Conservation (phyloP, 2,888 invertebrate species). For the Adineta ricciae region DNA sequence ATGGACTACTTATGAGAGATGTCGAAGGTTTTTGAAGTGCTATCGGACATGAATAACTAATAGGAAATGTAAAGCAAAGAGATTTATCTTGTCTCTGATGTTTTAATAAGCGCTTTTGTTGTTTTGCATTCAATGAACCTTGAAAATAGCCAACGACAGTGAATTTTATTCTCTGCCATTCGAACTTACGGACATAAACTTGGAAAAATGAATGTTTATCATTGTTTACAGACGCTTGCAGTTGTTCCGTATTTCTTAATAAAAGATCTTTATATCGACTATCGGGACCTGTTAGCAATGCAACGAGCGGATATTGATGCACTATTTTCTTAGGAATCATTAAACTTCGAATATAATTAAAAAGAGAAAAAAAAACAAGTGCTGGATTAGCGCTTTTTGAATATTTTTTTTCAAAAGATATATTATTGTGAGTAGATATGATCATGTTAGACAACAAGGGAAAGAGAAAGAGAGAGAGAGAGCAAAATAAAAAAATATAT, state of each 20-base stretch:
- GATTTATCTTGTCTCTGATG: neutral
- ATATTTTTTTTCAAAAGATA: neutral
- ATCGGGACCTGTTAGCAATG: neutral
- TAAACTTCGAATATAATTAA: neutral
- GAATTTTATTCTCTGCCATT: no score
- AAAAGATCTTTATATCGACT: neutral
- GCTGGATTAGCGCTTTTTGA: neutral
- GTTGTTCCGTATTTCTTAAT: neutral
- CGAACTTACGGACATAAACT: neutral
- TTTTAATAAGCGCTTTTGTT: neutral
- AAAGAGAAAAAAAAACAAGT: neutral
- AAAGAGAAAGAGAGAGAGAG: neutral
- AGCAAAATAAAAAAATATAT: neutral
- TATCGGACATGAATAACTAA: neutral
- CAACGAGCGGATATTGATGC: neutral
- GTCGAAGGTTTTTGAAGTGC: neutral
- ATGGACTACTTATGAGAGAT: neutral
- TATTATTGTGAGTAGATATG: neutral
- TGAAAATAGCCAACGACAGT: neutral
- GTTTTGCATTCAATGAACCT: neutral
- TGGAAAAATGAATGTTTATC: neutral
- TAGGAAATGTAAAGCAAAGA: neutral
- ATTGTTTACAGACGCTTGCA: neutral
- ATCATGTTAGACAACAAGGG: neutral
- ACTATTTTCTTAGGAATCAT: neutral